Evolutionary conservation across 23 tunicate species (phyloP).

Genomic region (Halocynthia roretzi): DNA sequence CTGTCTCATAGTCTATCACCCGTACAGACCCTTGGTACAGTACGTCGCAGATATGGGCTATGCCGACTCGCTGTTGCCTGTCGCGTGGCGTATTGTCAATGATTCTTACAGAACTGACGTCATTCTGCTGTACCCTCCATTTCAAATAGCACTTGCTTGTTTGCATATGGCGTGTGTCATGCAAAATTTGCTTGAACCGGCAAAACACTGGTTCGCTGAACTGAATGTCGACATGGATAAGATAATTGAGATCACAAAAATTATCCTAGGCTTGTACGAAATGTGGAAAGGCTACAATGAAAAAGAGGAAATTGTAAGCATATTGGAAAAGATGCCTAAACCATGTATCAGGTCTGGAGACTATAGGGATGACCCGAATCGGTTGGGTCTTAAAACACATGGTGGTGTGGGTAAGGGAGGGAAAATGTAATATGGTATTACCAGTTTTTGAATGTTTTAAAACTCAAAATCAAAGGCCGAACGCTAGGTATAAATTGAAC

Average conservation of each 20-base stretch:
- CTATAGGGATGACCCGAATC: conserved; percentile 15
- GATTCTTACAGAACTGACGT: conserved; percentile 91
- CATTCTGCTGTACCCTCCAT: conserved; percentile 76
- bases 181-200: conserved; percentile 39
- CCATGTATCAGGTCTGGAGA: conserved; percentile 24
- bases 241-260: conserved; percentile 70
- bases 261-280: conserved; percentile 64
- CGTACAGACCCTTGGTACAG: conserved; percentile 79
- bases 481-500: no score
- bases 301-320: conserved; percentile 45
- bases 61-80: conserved; percentile 44
- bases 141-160: conserved; percentile 77
- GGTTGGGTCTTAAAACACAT: conserved; percentile 8
- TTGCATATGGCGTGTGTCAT: conserved; percentile 84
- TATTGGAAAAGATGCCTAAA: conserved; percentile 78
- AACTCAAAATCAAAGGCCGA: no score
- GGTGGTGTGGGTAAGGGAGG: neutral
- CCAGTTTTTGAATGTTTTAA: no score
- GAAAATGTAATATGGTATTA: neutral
- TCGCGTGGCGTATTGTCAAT: conserved; percentile 91
- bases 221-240: conserved; percentile 78
- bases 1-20: conserved; percentile 87
- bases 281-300: conserved; percentile 77
- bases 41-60: conserved; percentile 46
- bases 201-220: conserved; percentile 93